These are phyloP conservation scores for Eucidaris tribuloides DNA, from an alignment of 35 echinoderm and acorn worm genomes.

Conservation along the genomic window DNA sequence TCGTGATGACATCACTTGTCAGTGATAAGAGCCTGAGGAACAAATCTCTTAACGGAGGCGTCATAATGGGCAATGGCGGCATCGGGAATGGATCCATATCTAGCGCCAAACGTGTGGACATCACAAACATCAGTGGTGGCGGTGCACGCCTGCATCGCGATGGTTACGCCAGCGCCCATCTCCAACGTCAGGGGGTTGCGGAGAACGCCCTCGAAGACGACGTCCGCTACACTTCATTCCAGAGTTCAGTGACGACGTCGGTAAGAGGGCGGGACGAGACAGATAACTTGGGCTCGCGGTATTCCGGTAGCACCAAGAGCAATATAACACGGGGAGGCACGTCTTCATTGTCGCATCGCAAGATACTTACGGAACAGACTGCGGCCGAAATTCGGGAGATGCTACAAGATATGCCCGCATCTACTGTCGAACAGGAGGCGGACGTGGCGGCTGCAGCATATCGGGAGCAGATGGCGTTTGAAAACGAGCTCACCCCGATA, in stretches of 20 bases:
- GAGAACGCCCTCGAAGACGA: background rate
- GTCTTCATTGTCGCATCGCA: background rate
- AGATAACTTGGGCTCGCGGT: background rate
- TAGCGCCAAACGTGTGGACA: background rate
- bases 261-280: background rate
- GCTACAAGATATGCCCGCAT: slow-evolving; percentile 37
- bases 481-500: background rate
- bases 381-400: slow-evolving; percentile 74
- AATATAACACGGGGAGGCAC: background rate
- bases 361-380: slow-evolving; percentile 56
- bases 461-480: slow-evolving; percentile 45
- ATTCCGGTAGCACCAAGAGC: background rate
- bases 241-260: slow-evolving; percentile 24
- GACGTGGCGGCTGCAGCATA: slow-evolving; percentile 26
- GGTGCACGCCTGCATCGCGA: background rate
- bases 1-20: slow-evolving; percentile 72
- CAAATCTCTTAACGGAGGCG: slow-evolving; percentile 26
- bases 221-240: background rate
- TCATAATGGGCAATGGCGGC: background rate
- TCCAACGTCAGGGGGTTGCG: background rate
- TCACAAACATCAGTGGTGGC: slow-evolving; percentile 23
- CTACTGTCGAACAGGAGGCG: background rate
- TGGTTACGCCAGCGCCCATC: background rate
- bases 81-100: background rate
- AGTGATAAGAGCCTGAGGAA: slow-evolving; percentile 21